Conservation (phyloP, 1,140 invertebrate species). For the Cyclina sinensis region DNA sequence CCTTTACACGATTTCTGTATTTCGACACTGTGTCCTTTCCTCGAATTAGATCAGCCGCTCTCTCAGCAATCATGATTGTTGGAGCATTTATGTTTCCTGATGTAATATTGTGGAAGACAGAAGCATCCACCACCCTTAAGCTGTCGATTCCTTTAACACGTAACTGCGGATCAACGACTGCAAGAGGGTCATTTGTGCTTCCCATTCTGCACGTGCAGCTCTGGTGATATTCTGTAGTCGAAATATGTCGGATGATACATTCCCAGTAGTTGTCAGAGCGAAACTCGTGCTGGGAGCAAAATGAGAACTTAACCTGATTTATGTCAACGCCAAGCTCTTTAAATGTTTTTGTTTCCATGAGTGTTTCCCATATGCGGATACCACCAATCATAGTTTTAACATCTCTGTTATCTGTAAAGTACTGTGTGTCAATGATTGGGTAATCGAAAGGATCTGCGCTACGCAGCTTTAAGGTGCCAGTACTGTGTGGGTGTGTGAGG, state of each 20-base stretch:
- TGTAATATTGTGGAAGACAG: constrained; percentile 75
- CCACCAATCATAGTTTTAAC: constrained; percentile 73
- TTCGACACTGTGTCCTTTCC: constrained; percentile 39
- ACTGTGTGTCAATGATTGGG: constrained; percentile 93
- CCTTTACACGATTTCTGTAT: neutral
- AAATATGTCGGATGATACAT: constrained; percentile 81
- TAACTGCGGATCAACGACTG: constrained; percentile 94
- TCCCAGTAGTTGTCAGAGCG: constrained; percentile 82
- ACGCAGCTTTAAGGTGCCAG: constrained; percentile 79
- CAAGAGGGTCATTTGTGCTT: constrained; percentile 92
- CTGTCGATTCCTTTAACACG: constrained; percentile 76
- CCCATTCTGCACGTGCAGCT: constrained; percentile 98
- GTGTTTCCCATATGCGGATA: constrained; percentile 66
- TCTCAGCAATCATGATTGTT: constrained; percentile 95
- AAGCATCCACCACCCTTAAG: constrained; percentile 77
- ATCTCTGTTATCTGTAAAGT: constrained; percentile 71
- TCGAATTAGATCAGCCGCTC: constrained; percentile 92
- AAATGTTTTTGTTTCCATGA: constrained; percentile 61
- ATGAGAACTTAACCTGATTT: constrained; percentile 37
- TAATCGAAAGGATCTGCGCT: constrained; percentile 91
- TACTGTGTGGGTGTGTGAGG: constrained; percentile 73
- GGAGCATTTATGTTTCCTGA: constrained; percentile 93
- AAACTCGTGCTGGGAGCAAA: constrained; percentile 63
- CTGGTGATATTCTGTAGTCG: constrained; percentile 93
- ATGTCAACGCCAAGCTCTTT: constrained; percentile 66